Percentiles rank a stretch among this genome's conserved stretches.
These are phyloP conservation scores for Epinotia ramella DNA, from an alignment of 2,888 invertebrate species.

Conservation along the genomic window DNA sequence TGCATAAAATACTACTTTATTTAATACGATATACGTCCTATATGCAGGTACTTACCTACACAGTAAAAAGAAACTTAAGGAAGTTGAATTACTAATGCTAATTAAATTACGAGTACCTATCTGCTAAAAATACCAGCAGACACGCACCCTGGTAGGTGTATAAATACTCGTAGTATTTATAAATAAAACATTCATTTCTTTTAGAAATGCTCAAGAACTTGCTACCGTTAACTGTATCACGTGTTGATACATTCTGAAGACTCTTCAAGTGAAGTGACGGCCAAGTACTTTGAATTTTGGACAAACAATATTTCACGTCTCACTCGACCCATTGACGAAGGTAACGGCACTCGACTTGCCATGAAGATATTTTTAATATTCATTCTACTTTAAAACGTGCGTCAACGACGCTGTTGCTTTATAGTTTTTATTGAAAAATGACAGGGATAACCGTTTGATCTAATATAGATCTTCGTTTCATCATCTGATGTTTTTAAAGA, in stretches of 20 bases:
- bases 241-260: conserved; percentile 40
- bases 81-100: not conserved
- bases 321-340: conserved; percentile 47
- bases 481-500: too few species aligned
- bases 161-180: not conserved
- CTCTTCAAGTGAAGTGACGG: conserved; percentile 40
- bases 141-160: not conserved
- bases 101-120: not conserved
- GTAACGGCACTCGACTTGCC: conserved; percentile 46
- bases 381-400: conserved; percentile 14
- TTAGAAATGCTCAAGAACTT: not conserved
- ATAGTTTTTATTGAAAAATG: too few species aligned
- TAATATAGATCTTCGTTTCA: too few species aligned
- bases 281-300: conserved; percentile 37
- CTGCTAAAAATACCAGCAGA: not conserved
- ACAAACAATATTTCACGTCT: conserved; percentile 48
- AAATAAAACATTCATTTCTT: not conserved
- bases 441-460: too few species aligned
- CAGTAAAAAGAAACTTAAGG: not conserved
- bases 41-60: not conserved
- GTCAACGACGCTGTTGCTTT: not conserved
- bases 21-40: not conserved
- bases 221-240: conserved; percentile 35
- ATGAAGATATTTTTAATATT: conserved; percentile 19
- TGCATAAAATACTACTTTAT: too few species aligned